phyloP scores from a whole-genome alignment of 2,113 vertebrate genomes.

The Atractosteus spatula region DNA sequence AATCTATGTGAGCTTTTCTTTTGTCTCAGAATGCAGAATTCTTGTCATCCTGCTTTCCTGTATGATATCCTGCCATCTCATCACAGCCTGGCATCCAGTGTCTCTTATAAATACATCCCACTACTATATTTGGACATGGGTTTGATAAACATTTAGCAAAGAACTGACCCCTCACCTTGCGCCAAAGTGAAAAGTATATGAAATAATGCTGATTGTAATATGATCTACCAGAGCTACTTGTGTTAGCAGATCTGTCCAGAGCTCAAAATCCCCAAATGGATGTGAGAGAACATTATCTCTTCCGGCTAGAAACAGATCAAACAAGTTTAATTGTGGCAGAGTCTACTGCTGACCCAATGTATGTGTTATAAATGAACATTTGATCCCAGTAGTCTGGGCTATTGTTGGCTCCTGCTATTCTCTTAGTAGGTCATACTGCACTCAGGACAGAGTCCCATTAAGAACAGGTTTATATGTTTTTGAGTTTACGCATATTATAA shows the following conservation, averaged over 20 bases:
- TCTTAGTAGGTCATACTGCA: no score
- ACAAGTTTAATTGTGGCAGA: background rate
- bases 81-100: no score
- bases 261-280: background rate
- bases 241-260: background rate
- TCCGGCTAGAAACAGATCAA: slow-evolving; percentile 1
- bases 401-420: no score
- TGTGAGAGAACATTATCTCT: background rate
- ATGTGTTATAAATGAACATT: background rate
- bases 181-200: background rate
- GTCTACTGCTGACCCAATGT: background rate
- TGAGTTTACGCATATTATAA: no score
- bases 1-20: no score
- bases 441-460: no score
- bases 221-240: background rate
- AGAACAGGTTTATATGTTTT: no score
- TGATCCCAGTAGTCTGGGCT: background rate
- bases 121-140: no score
- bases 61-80: no score
- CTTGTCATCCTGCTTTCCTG: no score
- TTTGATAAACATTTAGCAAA: background rate
- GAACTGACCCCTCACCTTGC: background rate
- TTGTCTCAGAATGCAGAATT: no score
- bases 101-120: no score
- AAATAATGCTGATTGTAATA: background rate